A percentile compares a stretch with the other conserved stretches of the same genome.
phyloP scores from a whole-genome alignment of 2,888 invertebrate genomes.

The Agonopterix subpropinquella region DNA sequence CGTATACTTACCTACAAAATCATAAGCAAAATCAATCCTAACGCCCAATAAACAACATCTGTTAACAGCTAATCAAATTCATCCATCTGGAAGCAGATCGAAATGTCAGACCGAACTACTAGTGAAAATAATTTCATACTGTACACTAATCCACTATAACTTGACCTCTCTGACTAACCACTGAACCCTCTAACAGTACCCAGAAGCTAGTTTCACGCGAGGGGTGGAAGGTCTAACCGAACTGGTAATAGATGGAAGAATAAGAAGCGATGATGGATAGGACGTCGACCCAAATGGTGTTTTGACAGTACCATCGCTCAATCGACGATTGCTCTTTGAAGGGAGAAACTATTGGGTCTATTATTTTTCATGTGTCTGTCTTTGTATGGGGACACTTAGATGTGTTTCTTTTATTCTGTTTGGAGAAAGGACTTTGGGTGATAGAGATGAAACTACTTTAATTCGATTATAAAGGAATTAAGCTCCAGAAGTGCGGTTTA shows the following conservation, averaged over 20 bases:
- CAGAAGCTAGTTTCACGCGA: slow-evolving; percentile 2
- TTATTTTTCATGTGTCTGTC: slow-evolving; percentile 42
- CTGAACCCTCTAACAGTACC: slow-evolving; percentile 6
- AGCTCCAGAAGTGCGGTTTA: too few species aligned
- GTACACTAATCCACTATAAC: slow-evolving; percentile 21
- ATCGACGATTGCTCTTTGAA: slow-evolving; percentile 65
- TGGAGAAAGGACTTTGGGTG: too few species aligned
- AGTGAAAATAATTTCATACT: slow-evolving; percentile 66
- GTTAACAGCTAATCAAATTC: slow-evolving; percentile 70
- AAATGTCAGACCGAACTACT: slow-evolving; percentile 66
- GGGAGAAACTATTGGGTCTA: slow-evolving; percentile 51
- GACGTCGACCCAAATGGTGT: slow-evolving; percentile 55
- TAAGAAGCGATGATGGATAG: slow-evolving; percentile 63
- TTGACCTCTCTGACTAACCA: slow-evolving; percentile 18
- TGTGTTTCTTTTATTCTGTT: too few species aligned
- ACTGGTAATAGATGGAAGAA: slow-evolving; percentile 36
- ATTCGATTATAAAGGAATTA: too few species aligned
- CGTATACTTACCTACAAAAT: too few species aligned
- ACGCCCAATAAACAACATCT: slow-evolving; percentile 41
- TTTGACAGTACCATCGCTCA: slow-evolving; percentile 68
- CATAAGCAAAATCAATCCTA: too few species aligned
- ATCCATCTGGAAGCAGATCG: slow-evolving; percentile 73
- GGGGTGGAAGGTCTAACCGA: slow-evolving; percentile 21
- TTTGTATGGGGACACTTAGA: too few species aligned
- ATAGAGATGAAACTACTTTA: too few species aligned